Evolutionary conservation across 2,113 vertebrate genomes (phyloP).

Genomic region (Amia ocellicauda): DNA sequence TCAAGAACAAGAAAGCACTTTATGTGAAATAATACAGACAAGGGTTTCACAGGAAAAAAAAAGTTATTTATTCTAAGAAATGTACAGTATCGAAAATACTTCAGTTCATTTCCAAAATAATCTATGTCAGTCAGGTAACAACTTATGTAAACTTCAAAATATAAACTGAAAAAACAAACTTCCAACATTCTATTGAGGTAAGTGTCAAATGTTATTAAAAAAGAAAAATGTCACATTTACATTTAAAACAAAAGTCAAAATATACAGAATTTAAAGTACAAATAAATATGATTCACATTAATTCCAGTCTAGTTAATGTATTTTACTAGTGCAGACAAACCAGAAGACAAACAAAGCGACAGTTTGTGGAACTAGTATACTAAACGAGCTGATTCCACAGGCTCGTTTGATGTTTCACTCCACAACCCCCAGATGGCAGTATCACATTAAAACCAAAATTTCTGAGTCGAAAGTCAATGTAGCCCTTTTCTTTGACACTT

Average conservation of each 20-base stretch:
- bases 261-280: conserved; percentile 61
- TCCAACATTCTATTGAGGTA: conserved; percentile 56
- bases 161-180: conserved; percentile 28
- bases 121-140: conserved; percentile 64
- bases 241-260: conserved; percentile 58
- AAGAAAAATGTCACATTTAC: conserved; percentile 50
- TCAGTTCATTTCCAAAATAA: conserved; percentile 68
- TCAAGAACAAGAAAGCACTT: conserved; percentile 18
- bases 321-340: conserved; percentile 62
- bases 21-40: neutral
- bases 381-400: conserved; percentile 20
- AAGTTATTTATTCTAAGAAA: conserved; percentile 71
- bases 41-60: conserved; percentile 30
- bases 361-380: conserved; percentile 23
- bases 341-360: conserved; percentile 46
- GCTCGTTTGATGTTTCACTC: conserved; percentile 25
- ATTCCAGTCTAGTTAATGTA: conserved; percentile 50
- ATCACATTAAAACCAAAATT: conserved; percentile 22
- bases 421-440: conserved; percentile 22
- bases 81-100: conserved; percentile 73
- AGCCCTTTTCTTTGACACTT: neutral
- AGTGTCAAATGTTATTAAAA: conserved; percentile 48
- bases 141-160: conserved; percentile 62
- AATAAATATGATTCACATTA: conserved; percentile 79
- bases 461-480: conserved; percentile 20